phyloP scores from a whole-genome alignment of 2,888 invertebrate species.

The Perithous albicinctus region DNA sequence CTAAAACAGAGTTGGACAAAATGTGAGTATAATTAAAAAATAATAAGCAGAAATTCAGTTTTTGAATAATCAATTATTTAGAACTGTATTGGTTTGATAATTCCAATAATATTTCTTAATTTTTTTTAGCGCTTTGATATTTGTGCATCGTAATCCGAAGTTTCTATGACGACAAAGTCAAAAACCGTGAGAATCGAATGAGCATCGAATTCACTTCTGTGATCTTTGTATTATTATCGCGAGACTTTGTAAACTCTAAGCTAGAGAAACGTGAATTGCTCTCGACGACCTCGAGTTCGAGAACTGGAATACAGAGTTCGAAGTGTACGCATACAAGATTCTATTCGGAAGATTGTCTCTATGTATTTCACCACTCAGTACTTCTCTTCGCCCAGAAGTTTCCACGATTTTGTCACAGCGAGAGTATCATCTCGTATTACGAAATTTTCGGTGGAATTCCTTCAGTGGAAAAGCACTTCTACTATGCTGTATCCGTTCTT shows the following conservation, averaged over 20 bases:
- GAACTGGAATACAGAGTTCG: conserved; percentile 11
- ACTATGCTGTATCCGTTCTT: conserved; percentile 18
- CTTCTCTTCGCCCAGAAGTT: conserved; percentile 13
- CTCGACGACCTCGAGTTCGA: neutral
- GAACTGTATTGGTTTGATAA: too few relatives aligned
- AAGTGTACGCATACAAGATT: neutral
- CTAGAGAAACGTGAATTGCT: neutral
- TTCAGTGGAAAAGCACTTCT: conserved; percentile 28
- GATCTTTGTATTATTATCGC: conserved; percentile 15
- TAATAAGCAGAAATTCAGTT: too few relatives aligned
- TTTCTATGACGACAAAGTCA: neutral
- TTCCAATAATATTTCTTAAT: neutral
- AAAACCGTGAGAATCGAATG: conserved; percentile 4
- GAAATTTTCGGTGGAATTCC: conserved; percentile 37
- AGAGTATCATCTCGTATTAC: conserved; percentile 34
- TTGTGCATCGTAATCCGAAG: neutral
- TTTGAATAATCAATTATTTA: too few relatives aligned
- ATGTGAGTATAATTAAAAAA: neutral
- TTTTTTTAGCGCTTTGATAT: too few relatives aligned
- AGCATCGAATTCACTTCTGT: conserved; percentile 8
- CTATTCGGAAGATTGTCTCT: neutral
- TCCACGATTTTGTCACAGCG: conserved; percentile 29
- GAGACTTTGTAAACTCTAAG: neutral
- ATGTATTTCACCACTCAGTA: neutral
- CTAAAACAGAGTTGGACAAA: neutral